Evolutionary conservation across 2,797 vertebrate species (phyloP).

Genomic region (Adrianichthys oophorus): DNA sequence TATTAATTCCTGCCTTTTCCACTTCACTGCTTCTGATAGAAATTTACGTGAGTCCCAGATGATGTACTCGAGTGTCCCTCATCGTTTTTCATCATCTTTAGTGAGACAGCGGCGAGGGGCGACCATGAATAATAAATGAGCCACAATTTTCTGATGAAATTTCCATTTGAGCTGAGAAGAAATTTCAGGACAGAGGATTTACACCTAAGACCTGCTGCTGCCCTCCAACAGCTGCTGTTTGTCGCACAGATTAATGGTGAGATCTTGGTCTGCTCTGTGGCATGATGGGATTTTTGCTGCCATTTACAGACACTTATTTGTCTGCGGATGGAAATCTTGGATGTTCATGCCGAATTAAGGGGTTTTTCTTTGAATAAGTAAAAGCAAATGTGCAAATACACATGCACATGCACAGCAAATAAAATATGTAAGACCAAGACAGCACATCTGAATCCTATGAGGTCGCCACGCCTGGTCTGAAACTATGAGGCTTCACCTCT

Average conservation of each 20-base stretch:
- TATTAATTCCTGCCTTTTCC: conserved; percentile 75
- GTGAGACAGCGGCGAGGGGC: conserved; percentile 44
- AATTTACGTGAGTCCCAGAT: conserved; percentile 69
- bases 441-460: conserved; percentile 16
- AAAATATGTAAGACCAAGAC: conserved; percentile 28
- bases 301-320: conserved; percentile 61
- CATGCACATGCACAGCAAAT: conserved; percentile 29
- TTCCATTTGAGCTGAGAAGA: conserved; percentile 75
- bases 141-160: conserved; percentile 77
- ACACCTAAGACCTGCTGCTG: conserved; percentile 68
- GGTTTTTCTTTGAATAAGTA: conserved; percentile 25
- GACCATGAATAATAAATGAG: conserved; percentile 81
- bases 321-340: conserved; percentile 36
- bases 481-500: not conserved
- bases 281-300: conserved; percentile 53
- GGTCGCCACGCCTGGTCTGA: not conserved
- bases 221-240: conserved; percentile 70
- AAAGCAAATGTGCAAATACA: conserved; percentile 39
- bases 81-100: conserved; percentile 67
- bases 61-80: conserved; percentile 70
- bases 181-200: conserved; percentile 78
- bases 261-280: conserved; percentile 59
- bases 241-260: conserved; percentile 66
- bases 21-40: conserved; percentile 68
- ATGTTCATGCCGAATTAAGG: conserved; percentile 45